Evolutionary conservation across 2,113 vertebrate genomes (phyloP).

Genomic region (Megaceryle torquata): DNA sequence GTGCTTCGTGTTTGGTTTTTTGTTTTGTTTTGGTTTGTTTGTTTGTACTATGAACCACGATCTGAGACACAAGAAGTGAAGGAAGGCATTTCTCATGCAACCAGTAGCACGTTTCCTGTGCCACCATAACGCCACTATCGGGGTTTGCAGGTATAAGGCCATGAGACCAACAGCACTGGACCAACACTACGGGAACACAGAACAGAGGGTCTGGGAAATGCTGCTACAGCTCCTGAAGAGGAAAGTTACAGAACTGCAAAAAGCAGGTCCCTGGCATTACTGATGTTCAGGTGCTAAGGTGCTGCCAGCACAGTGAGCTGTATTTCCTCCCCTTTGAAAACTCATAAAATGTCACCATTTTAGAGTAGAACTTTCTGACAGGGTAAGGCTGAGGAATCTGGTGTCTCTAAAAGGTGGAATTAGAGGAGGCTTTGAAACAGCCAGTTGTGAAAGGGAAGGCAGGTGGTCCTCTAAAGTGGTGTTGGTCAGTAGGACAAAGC

Average conservation of each 20-base stretch:
- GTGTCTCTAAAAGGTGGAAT: not conserved
- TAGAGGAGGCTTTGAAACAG: not conserved
- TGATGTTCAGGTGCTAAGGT: rapidly evolving
- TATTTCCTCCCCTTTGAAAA: rapidly evolving
- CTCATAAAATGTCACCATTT: rapidly evolving
- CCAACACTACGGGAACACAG: rapidly evolving
- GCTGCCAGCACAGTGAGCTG: rapidly evolving
- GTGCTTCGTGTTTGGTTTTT: not conserved
- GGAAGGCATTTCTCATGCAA: not conserved
- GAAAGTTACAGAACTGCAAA: not conserved
- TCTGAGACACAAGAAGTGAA: rapidly evolving
- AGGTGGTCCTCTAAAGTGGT: not conserved
- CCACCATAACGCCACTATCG: rapidly evolving
- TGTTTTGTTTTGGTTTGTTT: too few species aligned
- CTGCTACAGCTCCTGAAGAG: too few species aligned
- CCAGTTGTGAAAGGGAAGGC: not conserved
- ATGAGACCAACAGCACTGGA: rapidly evolving
- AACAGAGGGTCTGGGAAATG: too few species aligned
- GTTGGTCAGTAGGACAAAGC: not conserved
- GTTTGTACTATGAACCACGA: rapidly evolving
- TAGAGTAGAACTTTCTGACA: rapidly evolving
- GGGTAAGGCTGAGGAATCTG: too few species aligned
- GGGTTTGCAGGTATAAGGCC: not conserved
- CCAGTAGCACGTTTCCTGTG: rapidly evolving
- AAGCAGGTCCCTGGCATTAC: too few species aligned